Conservation (phyloP, 2,113 vertebrate genomes). For the Chaetodon trifascialis region DNA sequence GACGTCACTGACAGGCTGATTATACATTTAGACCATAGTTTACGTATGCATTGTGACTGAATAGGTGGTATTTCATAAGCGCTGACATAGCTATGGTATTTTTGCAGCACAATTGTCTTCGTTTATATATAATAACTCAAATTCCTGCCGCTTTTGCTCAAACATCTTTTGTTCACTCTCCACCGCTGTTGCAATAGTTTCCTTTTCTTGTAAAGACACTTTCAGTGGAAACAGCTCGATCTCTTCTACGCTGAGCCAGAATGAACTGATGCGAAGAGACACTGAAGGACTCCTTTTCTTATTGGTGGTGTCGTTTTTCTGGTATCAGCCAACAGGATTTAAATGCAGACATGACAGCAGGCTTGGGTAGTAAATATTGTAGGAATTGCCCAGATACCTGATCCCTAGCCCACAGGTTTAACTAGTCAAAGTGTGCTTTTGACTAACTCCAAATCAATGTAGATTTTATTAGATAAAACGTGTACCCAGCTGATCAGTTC, state of each 20-base stretch:
- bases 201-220: neutral
- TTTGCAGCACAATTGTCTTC: neutral
- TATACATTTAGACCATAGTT: neutral
- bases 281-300: neutral
- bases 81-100: neutral
- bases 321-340: neutral
- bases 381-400: neutral
- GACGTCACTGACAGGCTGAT: neutral
- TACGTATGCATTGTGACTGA: neutral
- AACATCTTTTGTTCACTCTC: neutral
- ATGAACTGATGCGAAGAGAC: neutral
- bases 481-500: neutral
- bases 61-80: neutral
- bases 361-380: neutral
- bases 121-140: neutral
- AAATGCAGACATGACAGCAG: neutral
- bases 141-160: neutral
- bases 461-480: neutral
- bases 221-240: too few relatives aligned
- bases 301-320: neutral
- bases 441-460: neutral
- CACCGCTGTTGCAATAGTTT: neutral
- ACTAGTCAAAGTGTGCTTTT: neutral
- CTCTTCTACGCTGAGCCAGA: too few relatives aligned
- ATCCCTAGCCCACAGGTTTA: neutral